These are phyloP conservation scores for Drosophila gunungcola DNA, from an alignment of 1,140 invertebrate genomes.

Conservation along the genomic window DNA sequence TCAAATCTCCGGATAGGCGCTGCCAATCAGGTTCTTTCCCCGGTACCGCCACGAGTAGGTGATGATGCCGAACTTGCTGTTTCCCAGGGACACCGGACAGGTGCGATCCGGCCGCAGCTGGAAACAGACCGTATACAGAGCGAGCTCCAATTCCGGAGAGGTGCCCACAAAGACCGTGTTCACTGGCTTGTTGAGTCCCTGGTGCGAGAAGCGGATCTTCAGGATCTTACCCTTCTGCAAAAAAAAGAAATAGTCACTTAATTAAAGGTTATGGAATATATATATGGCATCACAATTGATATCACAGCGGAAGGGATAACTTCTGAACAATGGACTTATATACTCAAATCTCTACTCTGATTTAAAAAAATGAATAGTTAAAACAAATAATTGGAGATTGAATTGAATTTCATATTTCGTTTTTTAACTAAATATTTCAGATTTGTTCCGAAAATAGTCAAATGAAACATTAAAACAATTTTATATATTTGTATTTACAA, in stretches of 20 bases:
- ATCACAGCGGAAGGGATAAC: too few relatives aligned
- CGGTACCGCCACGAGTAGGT: constrained; percentile 90
- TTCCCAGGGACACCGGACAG: constrained; percentile 90
- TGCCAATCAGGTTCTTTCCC: constrained; percentile 91
- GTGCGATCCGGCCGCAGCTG: constrained; percentile 88
- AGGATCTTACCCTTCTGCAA: constrained; percentile 92
- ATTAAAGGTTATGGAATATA: too few relatives aligned
- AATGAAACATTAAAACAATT: too few relatives aligned
- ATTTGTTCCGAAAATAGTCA: too few relatives aligned
- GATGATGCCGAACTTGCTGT: constrained; percentile 89
- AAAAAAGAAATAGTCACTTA: constrained; percentile 1
- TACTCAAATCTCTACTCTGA: not conserved
- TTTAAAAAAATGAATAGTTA: too few relatives aligned
- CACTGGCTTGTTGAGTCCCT: constrained; percentile 90
- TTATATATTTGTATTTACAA: too few relatives aligned
- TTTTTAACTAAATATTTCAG: too few relatives aligned
- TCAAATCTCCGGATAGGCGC: constrained; percentile 90
- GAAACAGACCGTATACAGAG: constrained; percentile 95
- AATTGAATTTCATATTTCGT: too few relatives aligned
- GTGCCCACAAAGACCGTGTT: constrained; percentile 94
- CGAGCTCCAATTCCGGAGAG: constrained; percentile 96
- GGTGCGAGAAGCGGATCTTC: constrained; percentile 91
- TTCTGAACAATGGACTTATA: not conserved
- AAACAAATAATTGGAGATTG: too few relatives aligned
- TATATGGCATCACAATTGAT: too few relatives aligned